Conservation (phyloP, 2,113 vertebrate species). For the Gymnocephalus cernua region DNA sequence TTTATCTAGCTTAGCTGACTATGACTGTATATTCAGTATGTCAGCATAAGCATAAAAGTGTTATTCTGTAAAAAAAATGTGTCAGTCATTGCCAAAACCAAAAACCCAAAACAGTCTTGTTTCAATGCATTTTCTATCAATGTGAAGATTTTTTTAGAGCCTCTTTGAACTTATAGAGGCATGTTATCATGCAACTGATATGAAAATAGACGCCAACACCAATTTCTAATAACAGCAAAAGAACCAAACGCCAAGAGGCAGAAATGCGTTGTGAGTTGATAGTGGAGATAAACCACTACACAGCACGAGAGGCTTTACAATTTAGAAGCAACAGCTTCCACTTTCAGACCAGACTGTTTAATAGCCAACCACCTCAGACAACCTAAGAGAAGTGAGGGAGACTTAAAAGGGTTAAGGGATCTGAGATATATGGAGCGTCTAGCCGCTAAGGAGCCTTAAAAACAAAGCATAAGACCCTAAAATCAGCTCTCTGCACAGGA, state of each 20-base stretch:
- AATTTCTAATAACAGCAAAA: not conserved
- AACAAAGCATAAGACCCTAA: conserved; percentile 3
- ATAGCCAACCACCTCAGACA: not conserved
- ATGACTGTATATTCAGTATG: too few species aligned
- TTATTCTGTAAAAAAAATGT: too few species aligned
- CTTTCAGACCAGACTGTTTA: too few species aligned
- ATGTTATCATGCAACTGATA: not conserved
- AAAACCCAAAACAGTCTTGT: too few species aligned
- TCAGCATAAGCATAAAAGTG: too few species aligned
- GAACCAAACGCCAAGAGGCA: not conserved
- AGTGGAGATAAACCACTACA: not conserved
- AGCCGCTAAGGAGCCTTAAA: not conserved
- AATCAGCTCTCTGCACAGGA: not conserved
- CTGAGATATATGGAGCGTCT: not conserved
- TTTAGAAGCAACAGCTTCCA: not conserved
- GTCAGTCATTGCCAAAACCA: too few species aligned
- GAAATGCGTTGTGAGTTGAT: not conserved
- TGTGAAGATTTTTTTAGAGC: not conserved
- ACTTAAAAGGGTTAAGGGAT: not conserved
- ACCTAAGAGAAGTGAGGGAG: not conserved
- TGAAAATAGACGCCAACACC: not conserved
- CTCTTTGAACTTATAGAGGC: not conserved
- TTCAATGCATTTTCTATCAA: not conserved
- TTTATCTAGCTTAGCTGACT: not conserved
- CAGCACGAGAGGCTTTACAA: not conserved